Percentiles rank a stretch among this genome's conserved stretches.
These are phyloP conservation scores for Melinaea menophilus DNA, from an alignment of 2,888 invertebrate genomes.

Conservation along the genomic window DNA sequence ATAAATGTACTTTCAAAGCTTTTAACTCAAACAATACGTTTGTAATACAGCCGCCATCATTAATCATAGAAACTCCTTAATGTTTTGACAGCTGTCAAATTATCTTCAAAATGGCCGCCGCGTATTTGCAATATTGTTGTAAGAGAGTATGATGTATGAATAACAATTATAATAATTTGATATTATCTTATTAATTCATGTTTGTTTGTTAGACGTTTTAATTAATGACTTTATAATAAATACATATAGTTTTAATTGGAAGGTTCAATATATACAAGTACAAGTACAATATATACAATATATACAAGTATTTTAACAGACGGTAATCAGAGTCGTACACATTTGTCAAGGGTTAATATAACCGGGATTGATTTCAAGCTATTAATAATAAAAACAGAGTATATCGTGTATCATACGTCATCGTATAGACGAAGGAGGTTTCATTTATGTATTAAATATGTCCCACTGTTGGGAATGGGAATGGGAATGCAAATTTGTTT, in stretches of 20 bases:
- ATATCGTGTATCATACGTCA: slow-evolving; percentile 11
- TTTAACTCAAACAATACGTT: slow-evolving; percentile 9
- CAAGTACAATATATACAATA: too few species aligned
- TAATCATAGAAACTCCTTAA: slow-evolving; percentile 25
- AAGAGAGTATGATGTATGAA: slow-evolving; percentile 1
- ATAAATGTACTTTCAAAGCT: slow-evolving; percentile 15
- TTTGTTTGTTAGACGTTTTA: not conserved
- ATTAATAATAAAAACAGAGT: slow-evolving; percentile 34
- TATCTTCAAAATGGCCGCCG: slow-evolving; percentile 42
- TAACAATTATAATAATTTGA: too few species aligned
- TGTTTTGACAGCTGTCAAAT: slow-evolving; percentile 73
- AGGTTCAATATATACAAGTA: not conserved
- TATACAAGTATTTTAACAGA: not conserved
- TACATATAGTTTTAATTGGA: too few species aligned
- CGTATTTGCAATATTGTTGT: slow-evolving; percentile 1
- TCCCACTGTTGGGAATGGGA: too few species aligned
- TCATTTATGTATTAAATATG: not conserved
- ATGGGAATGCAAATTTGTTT: too few species aligned
- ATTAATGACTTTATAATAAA: too few species aligned
- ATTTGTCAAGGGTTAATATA: slow-evolving; percentile 5
- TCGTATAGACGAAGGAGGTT: slow-evolving; percentile 13
- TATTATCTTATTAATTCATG: too few species aligned
- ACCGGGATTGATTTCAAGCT: slow-evolving; percentile 19
- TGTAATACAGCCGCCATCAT: slow-evolving; percentile 22
- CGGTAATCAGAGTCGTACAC: not conserved